Percentiles rank a stretch among this genome's conserved stretches.
Conservation (phyloP, 2,113 vertebrate genomes). For the Hiodon tergisus region DNA sequence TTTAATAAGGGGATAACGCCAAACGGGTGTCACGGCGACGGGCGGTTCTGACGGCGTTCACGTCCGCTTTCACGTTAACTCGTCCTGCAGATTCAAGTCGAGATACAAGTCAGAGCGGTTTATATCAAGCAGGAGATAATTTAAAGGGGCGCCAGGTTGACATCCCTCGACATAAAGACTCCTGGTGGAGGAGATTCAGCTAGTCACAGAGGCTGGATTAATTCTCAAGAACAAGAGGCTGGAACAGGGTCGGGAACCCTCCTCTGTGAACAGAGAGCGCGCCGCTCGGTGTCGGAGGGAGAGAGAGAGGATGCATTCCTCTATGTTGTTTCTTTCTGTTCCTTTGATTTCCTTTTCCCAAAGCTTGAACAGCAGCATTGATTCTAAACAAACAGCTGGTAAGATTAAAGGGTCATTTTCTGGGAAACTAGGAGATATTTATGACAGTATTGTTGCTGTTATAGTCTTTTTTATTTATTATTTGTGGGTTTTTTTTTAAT, state of each 20-base stretch:
- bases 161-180: constrained; percentile 26
- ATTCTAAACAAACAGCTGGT: constrained; percentile 31
- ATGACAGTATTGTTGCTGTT: constrained; percentile 25
- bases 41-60: constrained; percentile 30
- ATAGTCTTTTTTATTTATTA: constrained; percentile 8
- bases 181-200: background rate
- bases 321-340: background rate
- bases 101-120: constrained; percentile 30
- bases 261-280: background rate
- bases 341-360: constrained; percentile 8
- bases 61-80: constrained; percentile 46
- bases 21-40: too few species aligned
- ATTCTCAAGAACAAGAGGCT: constrained; percentile 19
- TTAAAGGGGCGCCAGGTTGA: constrained; percentile 24
- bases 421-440: constrained; percentile 30
- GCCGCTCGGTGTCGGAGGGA: constrained; percentile 15
- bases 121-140: constrained; percentile 31
- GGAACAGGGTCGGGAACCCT: constrained; percentile 6
- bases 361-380: constrained; percentile 33
- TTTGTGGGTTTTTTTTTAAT: background rate
- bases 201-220: constrained; percentile 22
- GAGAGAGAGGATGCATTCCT: background rate
- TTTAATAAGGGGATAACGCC: too few species aligned
- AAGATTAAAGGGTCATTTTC: constrained; percentile 28
- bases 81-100: constrained; percentile 42